These are phyloP conservation scores for Sinonovacula constricta DNA, from an alignment of 1,140 invertebrate genomes.

Conservation along the genomic window DNA sequence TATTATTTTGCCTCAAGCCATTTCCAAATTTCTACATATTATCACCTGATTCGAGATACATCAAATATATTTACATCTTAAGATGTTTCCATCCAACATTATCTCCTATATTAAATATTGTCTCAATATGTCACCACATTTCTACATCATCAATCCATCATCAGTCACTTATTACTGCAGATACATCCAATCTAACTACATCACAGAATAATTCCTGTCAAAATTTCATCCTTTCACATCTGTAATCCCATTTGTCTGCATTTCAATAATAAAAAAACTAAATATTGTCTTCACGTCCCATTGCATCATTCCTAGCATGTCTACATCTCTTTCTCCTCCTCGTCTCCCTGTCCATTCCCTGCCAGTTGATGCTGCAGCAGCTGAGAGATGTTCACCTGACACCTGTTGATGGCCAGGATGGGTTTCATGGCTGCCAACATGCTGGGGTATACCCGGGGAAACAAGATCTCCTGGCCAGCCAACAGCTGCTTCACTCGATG, in stretches of 20 bases:
- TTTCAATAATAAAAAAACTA: not conserved
- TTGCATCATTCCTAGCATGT: not conserved
- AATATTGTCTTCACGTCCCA: not conserved
- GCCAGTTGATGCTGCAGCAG: too few species aligned
- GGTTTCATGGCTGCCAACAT: conserved; percentile 85
- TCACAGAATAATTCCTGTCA: not conserved
- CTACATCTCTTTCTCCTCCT: conserved; percentile 28
- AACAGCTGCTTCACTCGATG: conserved; percentile 86
- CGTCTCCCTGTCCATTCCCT: conserved; percentile 8
- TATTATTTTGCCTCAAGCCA: too few species aligned
- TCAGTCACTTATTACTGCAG: too few species aligned
- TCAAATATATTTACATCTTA: too few species aligned
- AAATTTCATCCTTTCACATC: not conserved
- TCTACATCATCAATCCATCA: too few species aligned
- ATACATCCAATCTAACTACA: too few species aligned
- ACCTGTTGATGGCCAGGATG: conserved; percentile 83
- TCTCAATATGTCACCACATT: too few species aligned
- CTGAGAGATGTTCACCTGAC: conserved; percentile 42
- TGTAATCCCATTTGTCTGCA: not conserved
- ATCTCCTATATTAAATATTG: too few species aligned
- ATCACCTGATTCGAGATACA: too few species aligned
- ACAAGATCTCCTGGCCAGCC: conserved; percentile 87
- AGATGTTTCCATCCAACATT: too few species aligned
- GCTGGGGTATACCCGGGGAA: conserved; percentile 85
- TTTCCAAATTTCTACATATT: too few species aligned